A percentile compares a stretch with the other conserved stretches of the same genome.
Conservation (phyloP, 1,140 invertebrate genomes). For the Platyura marginata region DNA sequence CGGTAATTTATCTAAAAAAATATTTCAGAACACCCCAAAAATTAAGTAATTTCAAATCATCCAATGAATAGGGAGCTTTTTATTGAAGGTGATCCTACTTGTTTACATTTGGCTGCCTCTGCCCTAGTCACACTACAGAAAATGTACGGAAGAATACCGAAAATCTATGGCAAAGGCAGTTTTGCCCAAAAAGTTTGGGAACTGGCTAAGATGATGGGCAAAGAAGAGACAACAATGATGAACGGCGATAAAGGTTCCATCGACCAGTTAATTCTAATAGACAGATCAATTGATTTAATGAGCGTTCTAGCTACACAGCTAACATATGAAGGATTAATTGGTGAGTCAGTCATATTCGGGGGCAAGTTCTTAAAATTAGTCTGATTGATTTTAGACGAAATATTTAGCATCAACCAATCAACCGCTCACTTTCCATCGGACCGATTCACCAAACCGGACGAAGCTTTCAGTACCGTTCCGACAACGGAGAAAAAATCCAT, state of each 20-base stretch:
- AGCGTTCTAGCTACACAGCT: conserved; percentile 86
- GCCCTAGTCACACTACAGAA: conserved; percentile 71
- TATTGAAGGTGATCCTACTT: conserved; percentile 75
- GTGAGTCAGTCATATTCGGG: conserved; percentile 66
- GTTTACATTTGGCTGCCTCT: conserved; percentile 73
- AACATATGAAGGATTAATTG: conserved; percentile 94
- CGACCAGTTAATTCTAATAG: conserved; percentile 75
- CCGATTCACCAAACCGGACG: conserved; percentile 51
- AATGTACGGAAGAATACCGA: conserved; percentile 75
- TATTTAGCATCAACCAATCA: conserved; percentile 35
- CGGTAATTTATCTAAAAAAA: too few relatives aligned
- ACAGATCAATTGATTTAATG: conserved; percentile 79
- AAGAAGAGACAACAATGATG: conserved; percentile 39
- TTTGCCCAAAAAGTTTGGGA: conserved; percentile 80
- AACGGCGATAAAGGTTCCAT: conserved; percentile 36
- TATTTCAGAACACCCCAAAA: too few relatives aligned
- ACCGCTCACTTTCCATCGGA: conserved; percentile 68
- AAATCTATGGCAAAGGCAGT: conserved; percentile 77
- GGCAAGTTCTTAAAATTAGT: not conserved
- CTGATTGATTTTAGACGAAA: conserved; percentile 34
- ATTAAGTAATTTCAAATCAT: conserved; percentile 1
- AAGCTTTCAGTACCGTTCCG: conserved; percentile 35
- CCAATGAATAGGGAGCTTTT: conserved; percentile 44
- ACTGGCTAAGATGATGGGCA: conserved; percentile 59
- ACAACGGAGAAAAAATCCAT: conserved; percentile 53